Evolutionary conservation across 2,113 vertebrate genomes (phyloP).

Genomic region (Sitta europaea): DNA sequence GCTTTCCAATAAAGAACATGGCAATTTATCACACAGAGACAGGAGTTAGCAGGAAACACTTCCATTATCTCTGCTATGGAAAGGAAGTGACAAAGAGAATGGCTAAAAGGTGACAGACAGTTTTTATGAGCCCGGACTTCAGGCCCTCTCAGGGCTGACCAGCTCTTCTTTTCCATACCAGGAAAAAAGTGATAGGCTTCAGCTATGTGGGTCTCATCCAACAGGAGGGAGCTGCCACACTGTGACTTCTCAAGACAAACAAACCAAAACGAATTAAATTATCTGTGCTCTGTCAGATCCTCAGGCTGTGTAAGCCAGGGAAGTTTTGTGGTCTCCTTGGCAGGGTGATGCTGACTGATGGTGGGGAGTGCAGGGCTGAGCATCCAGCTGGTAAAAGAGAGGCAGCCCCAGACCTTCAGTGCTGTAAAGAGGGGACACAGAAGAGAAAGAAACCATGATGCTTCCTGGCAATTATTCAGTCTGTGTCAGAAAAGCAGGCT

Average conservation of each 20-base stretch:
- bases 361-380: neutral
- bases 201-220: neutral
- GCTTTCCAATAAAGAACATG: neutral
- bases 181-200: neutral
- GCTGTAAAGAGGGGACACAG: accelerated
- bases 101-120: constrained; percentile 14
- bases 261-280: neutral
- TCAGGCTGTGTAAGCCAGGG: neutral
- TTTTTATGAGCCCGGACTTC: neutral
- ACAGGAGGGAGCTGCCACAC: neutral
- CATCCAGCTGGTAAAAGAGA: neutral
- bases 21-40: constrained; percentile 30
- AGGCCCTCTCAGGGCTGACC: neutral
- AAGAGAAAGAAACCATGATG: neutral
- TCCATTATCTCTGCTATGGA: constrained; percentile 4
- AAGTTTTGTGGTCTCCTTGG: neutral
- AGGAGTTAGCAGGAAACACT: constrained; percentile 32
- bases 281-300: neutral
- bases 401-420: neutral
- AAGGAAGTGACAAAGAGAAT: neutral
- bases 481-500: neutral
- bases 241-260: neutral
- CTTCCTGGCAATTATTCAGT: neutral
- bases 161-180: neutral
- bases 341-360: neutral